Percentiles rank a stretch among this genome's conserved stretches.
phyloP scores from a whole-genome alignment of 2,888 invertebrate species.

The Cistogaster globosa region DNA sequence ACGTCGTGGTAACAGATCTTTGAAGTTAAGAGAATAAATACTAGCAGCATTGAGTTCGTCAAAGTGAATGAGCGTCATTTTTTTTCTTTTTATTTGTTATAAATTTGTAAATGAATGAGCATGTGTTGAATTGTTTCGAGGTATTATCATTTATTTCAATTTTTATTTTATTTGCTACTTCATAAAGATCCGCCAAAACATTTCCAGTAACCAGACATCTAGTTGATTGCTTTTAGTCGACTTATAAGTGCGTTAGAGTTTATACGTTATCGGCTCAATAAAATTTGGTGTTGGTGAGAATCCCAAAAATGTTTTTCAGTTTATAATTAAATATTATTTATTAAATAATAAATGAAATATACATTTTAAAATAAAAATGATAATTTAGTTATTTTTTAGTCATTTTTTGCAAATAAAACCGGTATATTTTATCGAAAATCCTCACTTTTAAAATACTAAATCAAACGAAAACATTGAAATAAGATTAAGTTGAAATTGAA shows the following conservation, averaged over 20 bases:
- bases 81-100: conserved; percentile 14
- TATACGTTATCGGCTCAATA: conserved; percentile 57
- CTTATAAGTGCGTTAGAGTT: conserved; percentile 65
- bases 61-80: conserved; percentile 43
- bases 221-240: conserved; percentile 26
- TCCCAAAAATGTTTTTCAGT: conserved; percentile 36
- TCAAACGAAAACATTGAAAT: conserved; percentile 23
- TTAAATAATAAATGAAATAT: conserved; percentile 15
- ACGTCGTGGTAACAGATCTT: conserved; percentile 18
- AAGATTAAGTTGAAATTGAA: conserved; percentile 1
- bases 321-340: conserved; percentile 31
- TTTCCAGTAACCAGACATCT: conserved; percentile 48
- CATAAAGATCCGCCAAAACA: conserved; percentile 58
- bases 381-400: not conserved
- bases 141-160: conserved; percentile 49
- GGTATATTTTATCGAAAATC: conserved; percentile 47
- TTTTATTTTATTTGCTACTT: conserved; percentile 54
- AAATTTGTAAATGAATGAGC: conserved; percentile 16
- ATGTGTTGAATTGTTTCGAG: conserved; percentile 36
- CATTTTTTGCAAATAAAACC: conserved; percentile 43
- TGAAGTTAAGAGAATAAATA: conserved; percentile 2
- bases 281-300: conserved; percentile 42
- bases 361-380: conserved; percentile 10
- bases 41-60: conserved; percentile 20
- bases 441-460: conserved; percentile 2